Evolutionary conservation across 2,113 vertebrate species (phyloP).

Genomic region (Orientallactaga bullata): DNA sequence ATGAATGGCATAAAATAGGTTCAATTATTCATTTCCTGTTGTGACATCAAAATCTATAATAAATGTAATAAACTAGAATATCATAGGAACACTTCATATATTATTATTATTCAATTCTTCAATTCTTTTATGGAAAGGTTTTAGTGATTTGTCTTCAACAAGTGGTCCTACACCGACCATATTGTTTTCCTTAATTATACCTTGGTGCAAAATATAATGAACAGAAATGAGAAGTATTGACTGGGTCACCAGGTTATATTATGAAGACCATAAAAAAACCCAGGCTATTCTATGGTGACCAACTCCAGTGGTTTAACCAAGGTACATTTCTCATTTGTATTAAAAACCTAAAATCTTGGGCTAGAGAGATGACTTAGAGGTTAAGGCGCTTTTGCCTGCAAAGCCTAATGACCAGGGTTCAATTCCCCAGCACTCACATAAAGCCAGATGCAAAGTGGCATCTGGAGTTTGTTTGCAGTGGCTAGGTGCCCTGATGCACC

Average conservation of each 20-base stretch:
- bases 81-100: conserved; percentile 41
- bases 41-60: conserved; percentile 24
- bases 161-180: background rate
- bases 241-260: background rate
- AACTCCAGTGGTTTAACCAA: background rate
- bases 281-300: background rate
- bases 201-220: background rate
- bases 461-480: too few relatives aligned
- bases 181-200: conserved; percentile 34
- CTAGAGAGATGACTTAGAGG: too few relatives aligned
- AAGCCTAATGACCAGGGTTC: too few relatives aligned
- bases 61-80: conserved; percentile 14
- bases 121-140: background rate
- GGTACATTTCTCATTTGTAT: background rate
- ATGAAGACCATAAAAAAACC: background rate
- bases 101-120: conserved; percentile 8
- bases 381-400: too few relatives aligned
- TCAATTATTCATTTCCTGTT: conserved; percentile 35
- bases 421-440: too few relatives aligned
- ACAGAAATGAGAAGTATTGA: background rate
- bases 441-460: too few relatives aligned
- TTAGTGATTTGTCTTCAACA: conserved; percentile 46
- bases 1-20: conserved; percentile 11
- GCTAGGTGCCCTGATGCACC: too few relatives aligned
- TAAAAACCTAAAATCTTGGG: background rate